A percentile compares a stretch with the other conserved stretches of the same genome.
Evolutionary conservation across 2,888 invertebrate genomes (phyloP).

Genomic region (Tetrapedia diversipes): DNA sequence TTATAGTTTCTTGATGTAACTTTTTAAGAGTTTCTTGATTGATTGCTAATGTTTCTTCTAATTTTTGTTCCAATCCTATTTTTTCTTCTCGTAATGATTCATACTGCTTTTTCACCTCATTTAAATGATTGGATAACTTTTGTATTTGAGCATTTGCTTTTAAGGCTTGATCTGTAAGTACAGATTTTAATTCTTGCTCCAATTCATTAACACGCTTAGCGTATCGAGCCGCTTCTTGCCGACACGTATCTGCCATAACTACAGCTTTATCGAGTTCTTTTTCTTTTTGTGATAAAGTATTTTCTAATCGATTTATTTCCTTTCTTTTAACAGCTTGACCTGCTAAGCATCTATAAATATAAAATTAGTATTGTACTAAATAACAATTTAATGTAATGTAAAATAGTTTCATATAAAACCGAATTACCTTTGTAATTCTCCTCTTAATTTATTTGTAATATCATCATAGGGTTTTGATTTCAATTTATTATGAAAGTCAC

Average conservation of each 20-base stretch:
- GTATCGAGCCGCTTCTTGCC: conserved; percentile 74
- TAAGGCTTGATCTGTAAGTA: conserved; percentile 76
- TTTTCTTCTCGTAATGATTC: conserved; percentile 74
- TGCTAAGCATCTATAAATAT: conserved; percentile 79
- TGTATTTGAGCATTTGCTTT: conserved; percentile 78
- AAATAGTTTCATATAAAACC: not conserved
- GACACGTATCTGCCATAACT: conserved; percentile 69
- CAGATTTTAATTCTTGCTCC: conserved; percentile 77
- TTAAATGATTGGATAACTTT: conserved; percentile 75
- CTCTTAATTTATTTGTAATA: conserved; percentile 81
- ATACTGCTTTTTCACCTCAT: conserved; percentile 74
- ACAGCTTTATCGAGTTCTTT: conserved; percentile 78
- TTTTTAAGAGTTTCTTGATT: conserved; percentile 75
- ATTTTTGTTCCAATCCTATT: conserved; percentile 70
- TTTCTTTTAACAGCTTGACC: conserved; percentile 83
- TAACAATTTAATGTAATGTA: conserved; percentile 2
- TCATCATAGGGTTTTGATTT: conserved; percentile 81
- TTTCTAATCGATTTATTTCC: conserved; percentile 83
- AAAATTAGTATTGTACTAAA: conserved; percentile 56
- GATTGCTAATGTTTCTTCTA: conserved; percentile 73
- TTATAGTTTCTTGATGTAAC: conserved; percentile 72
- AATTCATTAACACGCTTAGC: conserved; percentile 76
- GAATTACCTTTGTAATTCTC: conserved; percentile 81
- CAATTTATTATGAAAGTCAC: conserved; percentile 71
- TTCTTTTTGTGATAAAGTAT: conserved; percentile 80